Evolutionary conservation across 1,140 invertebrate genomes (phyloP).

Genomic region (Battus philenor): DNA sequence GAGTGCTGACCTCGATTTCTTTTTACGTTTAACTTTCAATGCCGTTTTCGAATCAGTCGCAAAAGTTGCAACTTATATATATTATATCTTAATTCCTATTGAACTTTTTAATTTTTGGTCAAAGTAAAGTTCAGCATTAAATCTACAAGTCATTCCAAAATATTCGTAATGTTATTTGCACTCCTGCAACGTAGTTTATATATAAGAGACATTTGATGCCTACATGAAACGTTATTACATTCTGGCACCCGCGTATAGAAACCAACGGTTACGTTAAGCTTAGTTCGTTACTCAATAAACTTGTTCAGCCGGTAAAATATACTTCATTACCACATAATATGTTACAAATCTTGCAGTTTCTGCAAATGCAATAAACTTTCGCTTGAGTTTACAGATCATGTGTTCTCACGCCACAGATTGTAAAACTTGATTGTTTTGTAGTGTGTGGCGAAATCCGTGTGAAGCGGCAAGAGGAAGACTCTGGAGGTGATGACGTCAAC

Average conservation of each 20-base stretch:
- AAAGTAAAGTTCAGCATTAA: no score
- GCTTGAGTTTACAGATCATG: conserved; percentile 3
- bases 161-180: no score
- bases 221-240: conserved; percentile 63
- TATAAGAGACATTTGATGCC: conserved; percentile 32
- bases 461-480: conserved; percentile 81
- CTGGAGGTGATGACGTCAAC: conserved; percentile 80
- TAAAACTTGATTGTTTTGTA: conserved; percentile 21
- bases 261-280: conserved; percentile 56
- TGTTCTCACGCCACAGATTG: conserved; percentile 7
- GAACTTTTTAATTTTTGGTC: no score
- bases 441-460: conserved; percentile 65
- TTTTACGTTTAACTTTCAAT: conserved; percentile 73
- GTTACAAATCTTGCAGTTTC: neutral
- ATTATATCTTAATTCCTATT: no score
- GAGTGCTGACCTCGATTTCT: conserved; percentile 72
- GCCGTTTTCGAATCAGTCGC: conserved; percentile 45
- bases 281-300: conserved; percentile 64
- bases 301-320: conserved; percentile 31
- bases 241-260: conserved; percentile 60
- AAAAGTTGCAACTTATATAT: conserved; percentile 27
- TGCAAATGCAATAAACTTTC: conserved; percentile 7
- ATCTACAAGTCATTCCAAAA: no score
- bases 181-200: no score
- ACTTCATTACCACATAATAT: conserved; percentile 18